Conservation (phyloP, 1,140 invertebrate genomes). For the Bombus sylvicola region DNA sequence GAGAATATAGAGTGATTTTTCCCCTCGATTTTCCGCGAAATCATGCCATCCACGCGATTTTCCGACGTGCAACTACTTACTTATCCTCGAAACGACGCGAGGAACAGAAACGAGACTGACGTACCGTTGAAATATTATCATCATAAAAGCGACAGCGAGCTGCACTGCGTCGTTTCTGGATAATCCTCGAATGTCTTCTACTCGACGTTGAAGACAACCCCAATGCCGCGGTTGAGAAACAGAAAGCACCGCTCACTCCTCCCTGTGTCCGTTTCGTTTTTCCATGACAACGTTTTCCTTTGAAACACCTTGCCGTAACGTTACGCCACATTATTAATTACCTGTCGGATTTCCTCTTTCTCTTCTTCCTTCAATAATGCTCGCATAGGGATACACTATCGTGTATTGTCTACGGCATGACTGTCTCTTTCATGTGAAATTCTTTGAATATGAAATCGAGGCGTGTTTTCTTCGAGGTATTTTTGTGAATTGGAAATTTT, state of each 20-base stretch:
- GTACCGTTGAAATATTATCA: constrained; percentile 64
- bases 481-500: too few relatives aligned
- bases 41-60: constrained; percentile 9
- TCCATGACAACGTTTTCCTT: neutral
- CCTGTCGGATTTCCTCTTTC: neutral
- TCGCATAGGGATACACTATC: neutral
- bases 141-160: constrained; percentile 62
- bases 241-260: neutral
- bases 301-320: neutral
- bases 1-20: neutral
- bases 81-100: constrained; percentile 41
- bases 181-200: constrained; percentile 65
- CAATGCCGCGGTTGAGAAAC: neutral
- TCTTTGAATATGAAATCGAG: neutral
- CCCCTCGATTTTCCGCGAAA: constrained; percentile 22
- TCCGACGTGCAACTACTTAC: constrained; percentile 36
- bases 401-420: too few relatives aligned
- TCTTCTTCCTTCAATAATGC: neutral
- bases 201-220: constrained; percentile 42
- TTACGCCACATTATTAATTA: constrained; percentile 10
- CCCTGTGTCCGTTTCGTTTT: constrained; percentile 21
- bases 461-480: neutral
- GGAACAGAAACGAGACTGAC: constrained; percentile 59
- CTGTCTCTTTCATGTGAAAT: neutral
- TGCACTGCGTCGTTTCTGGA: constrained; percentile 30